Conservation (phyloP, 1,140 invertebrate genomes). For the Melanaphis sacchari region DNA sequence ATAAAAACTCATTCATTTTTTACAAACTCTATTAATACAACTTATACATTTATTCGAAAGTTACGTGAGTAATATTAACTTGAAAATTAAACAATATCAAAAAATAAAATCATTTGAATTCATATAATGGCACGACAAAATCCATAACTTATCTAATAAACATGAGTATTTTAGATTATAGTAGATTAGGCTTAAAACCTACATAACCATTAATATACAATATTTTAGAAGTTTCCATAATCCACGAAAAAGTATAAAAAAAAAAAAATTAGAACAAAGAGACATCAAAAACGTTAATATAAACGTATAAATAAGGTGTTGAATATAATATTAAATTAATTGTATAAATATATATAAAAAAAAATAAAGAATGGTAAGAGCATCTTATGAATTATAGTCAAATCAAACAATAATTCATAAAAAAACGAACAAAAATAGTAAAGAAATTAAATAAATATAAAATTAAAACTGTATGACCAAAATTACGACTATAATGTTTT, state of each 20-base stretch:
- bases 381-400: background rate
- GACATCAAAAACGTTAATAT: background rate
- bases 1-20: background rate
- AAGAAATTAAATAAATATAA: conserved; percentile 22
- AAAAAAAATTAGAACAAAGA: background rate
- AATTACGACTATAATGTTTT: background rate
- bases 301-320: background rate
- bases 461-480: background rate
- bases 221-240: background rate
- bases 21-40: background rate
- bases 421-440: background rate
- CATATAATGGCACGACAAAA: background rate
- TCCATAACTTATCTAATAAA: background rate
- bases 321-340: conserved; percentile 1
- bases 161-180: background rate
- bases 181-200: background rate
- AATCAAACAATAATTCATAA: background rate
- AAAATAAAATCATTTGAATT: conserved; percentile 4
- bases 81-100: background rate
- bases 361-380: background rate
- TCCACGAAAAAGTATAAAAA: background rate
- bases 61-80: background rate
- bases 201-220: background rate
- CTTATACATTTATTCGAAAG: background rate
- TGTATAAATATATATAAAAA: background rate